Evolutionary conservation across 1,140 invertebrate genomes (phyloP).

Genomic region (Drosophila trapezifrons): DNA sequence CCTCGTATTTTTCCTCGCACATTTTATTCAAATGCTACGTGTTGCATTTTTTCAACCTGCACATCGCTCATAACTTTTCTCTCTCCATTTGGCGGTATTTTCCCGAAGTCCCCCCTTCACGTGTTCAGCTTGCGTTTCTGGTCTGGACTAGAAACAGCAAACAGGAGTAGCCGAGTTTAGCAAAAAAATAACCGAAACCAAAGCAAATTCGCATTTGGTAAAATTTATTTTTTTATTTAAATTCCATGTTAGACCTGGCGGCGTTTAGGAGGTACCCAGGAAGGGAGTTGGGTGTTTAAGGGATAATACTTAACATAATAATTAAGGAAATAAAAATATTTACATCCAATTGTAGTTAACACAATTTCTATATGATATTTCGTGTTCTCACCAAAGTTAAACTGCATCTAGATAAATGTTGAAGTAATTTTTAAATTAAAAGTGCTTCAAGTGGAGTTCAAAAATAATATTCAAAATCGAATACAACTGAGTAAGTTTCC

Average conservation of each 20-base stretch:
- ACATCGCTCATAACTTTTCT: constrained; percentile 59
- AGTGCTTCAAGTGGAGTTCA: background rate
- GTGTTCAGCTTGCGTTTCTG: constrained; percentile 10
- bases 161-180: constrained; percentile 33
- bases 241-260: constrained; percentile 27
- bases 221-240: constrained; percentile 56
- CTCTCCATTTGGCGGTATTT: constrained; percentile 5
- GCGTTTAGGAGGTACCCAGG: background rate
- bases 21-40: constrained; percentile 69
- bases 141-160: constrained; percentile 43
- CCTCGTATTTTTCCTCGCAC: constrained; percentile 23
- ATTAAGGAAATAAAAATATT: background rate
- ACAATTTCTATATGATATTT: too few relatives aligned
- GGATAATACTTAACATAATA: background rate
- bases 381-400: too few relatives aligned
- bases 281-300: too few relatives aligned
- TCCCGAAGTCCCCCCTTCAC: background rate
- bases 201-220: constrained; percentile 17
- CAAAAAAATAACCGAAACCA: constrained; percentile 18
- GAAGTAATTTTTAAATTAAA: background rate
- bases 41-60: constrained; percentile 61
- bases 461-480: background rate
- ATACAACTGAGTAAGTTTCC: too few relatives aligned
- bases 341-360: too few relatives aligned
- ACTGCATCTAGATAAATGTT: background rate